Conservation (phyloP, 2,797 vertebrate genomes). For the Chrosomus eos region DNA sequence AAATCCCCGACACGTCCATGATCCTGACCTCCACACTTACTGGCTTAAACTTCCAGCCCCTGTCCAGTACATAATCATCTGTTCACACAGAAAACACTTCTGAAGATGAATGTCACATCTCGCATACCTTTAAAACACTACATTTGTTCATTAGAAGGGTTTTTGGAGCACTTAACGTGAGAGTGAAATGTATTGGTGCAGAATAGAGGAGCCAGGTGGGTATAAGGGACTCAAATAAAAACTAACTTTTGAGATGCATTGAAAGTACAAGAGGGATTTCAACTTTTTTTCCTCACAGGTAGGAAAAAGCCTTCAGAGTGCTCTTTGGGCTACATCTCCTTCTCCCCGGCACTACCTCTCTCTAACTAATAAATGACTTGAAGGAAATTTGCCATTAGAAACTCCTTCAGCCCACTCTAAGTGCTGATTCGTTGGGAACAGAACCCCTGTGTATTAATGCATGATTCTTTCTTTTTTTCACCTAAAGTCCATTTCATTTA, state of each 20-base stretch:
- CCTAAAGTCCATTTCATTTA: slow-evolving; percentile 54
- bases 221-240: slow-evolving; percentile 33
- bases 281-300: slow-evolving; percentile 56
- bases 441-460: slow-evolving; percentile 54
- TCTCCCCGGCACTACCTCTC: slow-evolving; percentile 32
- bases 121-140: slow-evolving; percentile 15
- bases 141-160: slow-evolving; percentile 37
- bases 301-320: slow-evolving; percentile 68
- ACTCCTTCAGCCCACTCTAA: slow-evolving; percentile 45
- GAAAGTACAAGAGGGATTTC: slow-evolving; percentile 65
- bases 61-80: neutral
- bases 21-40: slow-evolving; percentile 12
- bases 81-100: slow-evolving; percentile 7
- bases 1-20: slow-evolving; percentile 11
- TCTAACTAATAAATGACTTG: slow-evolving; percentile 54
- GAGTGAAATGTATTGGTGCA: slow-evolving; percentile 12
- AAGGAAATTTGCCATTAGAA: slow-evolving; percentile 55
- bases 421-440: slow-evolving; percentile 51
- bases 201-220: slow-evolving; percentile 17
- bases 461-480: slow-evolving; percentile 26
- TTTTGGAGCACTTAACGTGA: slow-evolving; percentile 23
- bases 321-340: slow-evolving; percentile 58
- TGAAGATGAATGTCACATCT: slow-evolving; percentile 10
- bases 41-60: neutral
- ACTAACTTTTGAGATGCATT: slow-evolving; percentile 47